Base-by-base conservation (phyloP, 2,113 vertebrate genomes). In the Pterocles gutturalis region DNA sequence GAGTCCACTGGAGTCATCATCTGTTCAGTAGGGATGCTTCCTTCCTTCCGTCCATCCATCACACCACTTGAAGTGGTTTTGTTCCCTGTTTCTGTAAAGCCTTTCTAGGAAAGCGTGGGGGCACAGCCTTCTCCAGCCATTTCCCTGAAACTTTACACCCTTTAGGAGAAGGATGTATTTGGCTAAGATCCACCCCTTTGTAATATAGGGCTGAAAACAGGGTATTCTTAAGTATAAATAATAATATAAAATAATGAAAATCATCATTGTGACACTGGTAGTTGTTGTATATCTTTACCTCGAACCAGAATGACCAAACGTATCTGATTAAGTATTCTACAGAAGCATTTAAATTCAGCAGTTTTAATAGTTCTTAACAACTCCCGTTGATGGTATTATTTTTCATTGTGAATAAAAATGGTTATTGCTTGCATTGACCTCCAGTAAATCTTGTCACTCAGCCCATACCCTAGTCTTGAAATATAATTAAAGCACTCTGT, bases 401-500 rank as follows among this genome's bases (percentile, higher is more conserved):
- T 97, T 97, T 97, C 97, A 96, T 67, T 43, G 69, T 82, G 75
- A 91, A 97, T 96, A 98, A 97, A 97, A 97, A 97, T 96, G 89
- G 93, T 97, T 97, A 96, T 96, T 97, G 97, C 93, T 94, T 46
- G 75, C 89, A 82, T 34, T 97, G 97, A 97, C 98, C 95, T 97
- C 83, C 66, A 97, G 82, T 94, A 92, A 93, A 98, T 95, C 81
- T 95, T 89, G 94, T 97, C 91, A 94, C 90, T 66, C 92, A 83
- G 87, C 46, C 60, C 26, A 41, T 89, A 92, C 77, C 81, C 86
- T 48, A 26, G 84, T 91, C 93, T 97, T 3, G 5, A 97, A 98
- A 97, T 96, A 96, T 94, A 98, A 98, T 98, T 97, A 96, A 97
- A 97, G 79, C 73, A 85, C 97, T 97, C 87, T 93, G 61, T 95